Percentiles rank a stretch among this genome's conserved stretches.
Conservation (phyloP, 2,888 invertebrate genomes). For the Epirrhoe tristata region DNA sequence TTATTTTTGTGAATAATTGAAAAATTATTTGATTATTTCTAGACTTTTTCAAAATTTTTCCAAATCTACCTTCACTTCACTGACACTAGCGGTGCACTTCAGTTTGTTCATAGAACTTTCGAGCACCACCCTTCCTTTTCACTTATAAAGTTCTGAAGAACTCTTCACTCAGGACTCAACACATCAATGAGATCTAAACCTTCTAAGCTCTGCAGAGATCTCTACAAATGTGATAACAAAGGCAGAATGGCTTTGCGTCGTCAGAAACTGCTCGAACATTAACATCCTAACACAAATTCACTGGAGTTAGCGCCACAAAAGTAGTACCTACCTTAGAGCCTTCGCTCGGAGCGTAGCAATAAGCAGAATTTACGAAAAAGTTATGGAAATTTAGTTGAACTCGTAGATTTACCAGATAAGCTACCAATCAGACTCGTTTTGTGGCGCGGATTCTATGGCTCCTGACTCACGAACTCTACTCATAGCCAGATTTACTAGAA, state of each 20-base stretch:
- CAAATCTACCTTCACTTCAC: conserved; percentile 29
- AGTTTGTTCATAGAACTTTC: conserved; percentile 27
- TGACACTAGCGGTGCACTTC: conserved; percentile 24
- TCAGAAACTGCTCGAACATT: conserved; percentile 34
- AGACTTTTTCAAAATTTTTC: conserved; percentile 16
- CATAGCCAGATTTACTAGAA: no score
- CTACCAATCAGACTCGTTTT: no score
- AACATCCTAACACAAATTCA: conserved; percentile 34
- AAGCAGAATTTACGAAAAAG: neutral
- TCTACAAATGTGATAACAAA: conserved; percentile 37
- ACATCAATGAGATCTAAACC: conserved; percentile 19
- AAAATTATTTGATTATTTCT: conserved; percentile 17
- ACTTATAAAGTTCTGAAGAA: neutral
- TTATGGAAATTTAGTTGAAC: no score
- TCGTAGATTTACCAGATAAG: no score
- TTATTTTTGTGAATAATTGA: neutral
- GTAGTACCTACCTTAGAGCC: no score
- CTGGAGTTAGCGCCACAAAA: neutral
- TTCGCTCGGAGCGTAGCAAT: neutral
- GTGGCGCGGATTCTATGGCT: no score
- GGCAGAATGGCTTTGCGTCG: conserved; percentile 34
- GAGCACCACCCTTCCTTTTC: conserved; percentile 29
- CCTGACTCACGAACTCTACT: no score
- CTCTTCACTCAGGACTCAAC: conserved; percentile 6
- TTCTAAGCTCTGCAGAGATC: conserved; percentile 32